Evolutionary conservation across 2,888 invertebrate species (phyloP).

Genomic region (Dinocampus coccinellae): DNA sequence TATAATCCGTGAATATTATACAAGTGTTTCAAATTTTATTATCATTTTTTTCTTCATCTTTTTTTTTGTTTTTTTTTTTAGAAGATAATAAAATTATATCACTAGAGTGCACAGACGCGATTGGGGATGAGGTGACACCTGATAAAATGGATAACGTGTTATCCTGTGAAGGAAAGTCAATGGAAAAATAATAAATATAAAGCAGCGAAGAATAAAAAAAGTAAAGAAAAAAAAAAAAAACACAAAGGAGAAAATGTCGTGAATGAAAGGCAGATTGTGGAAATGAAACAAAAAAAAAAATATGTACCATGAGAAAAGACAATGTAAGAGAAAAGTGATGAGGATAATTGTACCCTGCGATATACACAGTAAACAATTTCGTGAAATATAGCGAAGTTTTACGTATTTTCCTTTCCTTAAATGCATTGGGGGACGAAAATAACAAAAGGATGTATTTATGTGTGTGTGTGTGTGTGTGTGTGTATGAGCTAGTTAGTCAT

Average conservation of each 20-base stretch:
- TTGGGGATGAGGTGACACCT: neutral
- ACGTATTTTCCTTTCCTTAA: neutral
- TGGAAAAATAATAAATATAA: too few relatives aligned
- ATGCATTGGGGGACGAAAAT: neutral
- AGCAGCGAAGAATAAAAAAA: neutral
- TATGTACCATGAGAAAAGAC: neutral
- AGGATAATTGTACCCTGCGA: neutral
- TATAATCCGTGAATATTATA: too few relatives aligned
- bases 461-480: neutral
- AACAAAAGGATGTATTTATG: neutral
- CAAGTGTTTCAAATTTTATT: too few relatives aligned
- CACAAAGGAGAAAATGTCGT: neutral
- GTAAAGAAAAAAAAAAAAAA: neutral
- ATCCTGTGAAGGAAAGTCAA: too few relatives aligned
- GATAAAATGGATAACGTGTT: neutral
- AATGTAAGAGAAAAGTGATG: neutral
- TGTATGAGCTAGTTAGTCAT: neutral
- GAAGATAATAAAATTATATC: too few relatives aligned
- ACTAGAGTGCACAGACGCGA: too few relatives aligned
- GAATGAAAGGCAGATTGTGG: neutral
- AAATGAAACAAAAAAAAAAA: neutral
- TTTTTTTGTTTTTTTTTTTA: too few relatives aligned
- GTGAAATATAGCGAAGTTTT: neutral
- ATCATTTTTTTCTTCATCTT: too few relatives aligned
- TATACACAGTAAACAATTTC: neutral